Evolutionary conservation across 2,888 invertebrate genomes (phyloP), one percentile per base, ranked within the genome.

Genomic region (Bimastos eiseni): DNA sequence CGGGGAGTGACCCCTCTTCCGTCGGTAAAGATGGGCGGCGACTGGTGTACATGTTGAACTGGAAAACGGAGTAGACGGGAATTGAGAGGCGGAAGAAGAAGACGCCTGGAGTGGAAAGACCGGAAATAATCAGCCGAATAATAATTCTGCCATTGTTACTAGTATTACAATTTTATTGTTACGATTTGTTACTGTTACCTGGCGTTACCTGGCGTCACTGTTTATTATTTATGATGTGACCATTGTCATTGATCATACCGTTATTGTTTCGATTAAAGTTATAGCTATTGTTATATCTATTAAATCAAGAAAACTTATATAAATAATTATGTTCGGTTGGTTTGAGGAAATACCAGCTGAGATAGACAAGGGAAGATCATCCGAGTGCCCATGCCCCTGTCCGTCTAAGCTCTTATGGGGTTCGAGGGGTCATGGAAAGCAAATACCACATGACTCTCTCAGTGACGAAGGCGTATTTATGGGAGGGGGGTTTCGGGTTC

Each of bases 11-110:
- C 8, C 24, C 86, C 2, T 15, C 1, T 15, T 70, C n/a, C 8
- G 70, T 70, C 21, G 49, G 49, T 30, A n/a, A n/a, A n/a, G 70
- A 70, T 19, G 86, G 34, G 86, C 15, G 86, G 24, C 86, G 34
- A 37, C 19, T 19, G 86, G 86, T 86, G 86, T 36, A 86, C 21
- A 86, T 34, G 86, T 86, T 30, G 36, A 86, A 37, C 86, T 86
- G 36, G 86, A 86, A 86, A 36, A 33, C n/a, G n/a, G 86, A n/a
- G 86, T 36, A 36, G 86, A 86, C 86, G 86, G 86, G 86, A 86
- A 86, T 37, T 2, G 17, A 8, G n/a, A 86, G 86, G 8, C 86
- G 86, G 86, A 36, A 86, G 36, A 86, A 6, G 19, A 86, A 37
- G 34, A 86, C 34, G n/a, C 17, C 86, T 86, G 70, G n/a, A 70